Evolutionary conservation across 2,113 vertebrate genomes (phyloP), one percentile per base, ranked within the genome.

Genomic region (Neofelis nebulosa): DNA sequence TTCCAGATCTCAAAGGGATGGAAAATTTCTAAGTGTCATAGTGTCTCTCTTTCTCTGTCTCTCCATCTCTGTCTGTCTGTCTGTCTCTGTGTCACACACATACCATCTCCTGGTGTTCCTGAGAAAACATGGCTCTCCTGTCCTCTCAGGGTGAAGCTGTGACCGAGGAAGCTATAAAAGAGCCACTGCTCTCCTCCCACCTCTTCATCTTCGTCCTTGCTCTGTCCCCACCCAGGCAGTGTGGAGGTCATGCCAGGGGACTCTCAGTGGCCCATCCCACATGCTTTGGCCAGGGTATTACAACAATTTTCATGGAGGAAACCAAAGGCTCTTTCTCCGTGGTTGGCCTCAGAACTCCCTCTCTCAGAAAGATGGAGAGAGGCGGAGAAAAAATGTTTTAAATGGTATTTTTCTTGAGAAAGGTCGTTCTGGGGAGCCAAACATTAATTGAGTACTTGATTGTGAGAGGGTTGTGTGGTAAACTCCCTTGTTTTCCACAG

Each of bases 401-500:
- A 93, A n/a, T 84, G 79, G 50, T 73, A 85, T 97, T 98, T 98
- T 96, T 79, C 50, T 98, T 96, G 96, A 93, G 94, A 92, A 98
- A 96, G 95, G 87, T 95, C 23, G 10, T 71, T 95, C 63, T 82
- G 95, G 92, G 88, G 95, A 98, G 95, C 97, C 97, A 98, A 97
- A 96, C 90, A 71, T 96, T 98, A 97, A 95, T 82, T 98, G 94
- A 94, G 68, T 88, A 73, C 86, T 45, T 94, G 76, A 86, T 92
- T 90, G 94, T 96, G 76, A 85, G 97, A 98, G 97, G 84, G 89
- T 94, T 97, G 97, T 98, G 96, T 95, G 98, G 98, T 98, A 95
- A 98, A 97, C 97, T 98, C 98, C 98, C 92, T 96, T 98, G 97
- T 98, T 97, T 89, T 91, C 96, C 94, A 98, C 76, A 98, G 98